Evolutionary conservation across 2,888 invertebrate genomes (phyloP).

Genomic region (Ennomos fuscantarius): DNA sequence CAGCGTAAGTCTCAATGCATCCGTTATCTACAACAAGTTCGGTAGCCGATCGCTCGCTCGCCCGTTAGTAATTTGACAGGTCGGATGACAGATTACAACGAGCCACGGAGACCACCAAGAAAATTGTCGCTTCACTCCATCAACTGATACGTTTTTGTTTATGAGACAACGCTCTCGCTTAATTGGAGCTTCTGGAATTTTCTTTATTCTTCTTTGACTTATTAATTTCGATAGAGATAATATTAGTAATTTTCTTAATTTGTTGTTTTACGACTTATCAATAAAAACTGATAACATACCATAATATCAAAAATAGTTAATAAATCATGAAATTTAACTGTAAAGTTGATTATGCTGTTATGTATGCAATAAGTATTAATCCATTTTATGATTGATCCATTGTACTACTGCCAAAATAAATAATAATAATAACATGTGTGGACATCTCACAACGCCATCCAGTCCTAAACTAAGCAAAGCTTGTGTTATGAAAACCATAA

Average conservation of each 20-base stretch:
- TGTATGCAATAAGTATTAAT: no score
- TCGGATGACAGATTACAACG: constrained; percentile 83
- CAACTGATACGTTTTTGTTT: constrained; percentile 71
- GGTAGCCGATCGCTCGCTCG: constrained; percentile 83
- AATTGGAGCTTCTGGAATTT: constrained; percentile 71
- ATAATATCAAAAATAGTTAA: no score
- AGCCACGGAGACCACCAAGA: constrained; percentile 75
- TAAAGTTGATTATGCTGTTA: neutral
- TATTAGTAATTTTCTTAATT: constrained; percentile 1
- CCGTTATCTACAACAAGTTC: constrained; percentile 82
- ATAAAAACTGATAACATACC: no score
- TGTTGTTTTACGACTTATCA: no score
- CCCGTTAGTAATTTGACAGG: constrained; percentile 85
- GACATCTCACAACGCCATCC: no score
- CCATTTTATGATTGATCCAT: no score
- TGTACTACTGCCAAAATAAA: no score
- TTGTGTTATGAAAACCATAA: no score
- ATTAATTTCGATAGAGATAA: constrained; percentile 21
- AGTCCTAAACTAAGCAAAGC: no score
- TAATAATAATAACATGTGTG: no score
- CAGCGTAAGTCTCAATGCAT: constrained; percentile 65
- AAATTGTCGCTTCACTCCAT: constrained; percentile 71
- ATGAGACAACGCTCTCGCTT: constrained; percentile 67
- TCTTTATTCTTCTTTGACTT: constrained; percentile 33
- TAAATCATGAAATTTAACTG: neutral